Conservation (phyloP, 2,888 invertebrate species). For the Eupithecia inturbata region DNA sequence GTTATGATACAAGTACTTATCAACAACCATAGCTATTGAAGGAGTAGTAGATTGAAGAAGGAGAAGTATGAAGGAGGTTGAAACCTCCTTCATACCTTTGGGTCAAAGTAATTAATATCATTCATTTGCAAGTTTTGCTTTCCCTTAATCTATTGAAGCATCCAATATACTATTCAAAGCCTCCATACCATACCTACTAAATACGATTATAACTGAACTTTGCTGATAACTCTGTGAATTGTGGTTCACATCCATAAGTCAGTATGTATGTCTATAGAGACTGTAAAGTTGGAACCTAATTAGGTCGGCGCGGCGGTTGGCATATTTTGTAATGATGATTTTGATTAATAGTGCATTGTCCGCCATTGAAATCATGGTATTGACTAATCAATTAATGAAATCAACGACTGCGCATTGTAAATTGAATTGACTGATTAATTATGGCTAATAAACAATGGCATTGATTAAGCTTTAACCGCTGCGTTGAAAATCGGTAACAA, state of each 20-base stretch:
- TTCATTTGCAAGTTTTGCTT: neutral
- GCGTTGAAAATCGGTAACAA: slow-evolving; percentile 27
- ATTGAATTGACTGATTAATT: slow-evolving; percentile 42
- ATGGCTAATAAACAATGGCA: slow-evolving; percentile 41
- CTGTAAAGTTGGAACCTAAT: neutral
- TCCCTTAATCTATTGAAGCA: neutral
- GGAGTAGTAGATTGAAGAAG: too few relatives aligned
- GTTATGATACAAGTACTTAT: neutral
- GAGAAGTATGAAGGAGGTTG: too few relatives aligned
- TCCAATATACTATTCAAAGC: neutral
- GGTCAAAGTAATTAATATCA: neutral
- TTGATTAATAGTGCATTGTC: slow-evolving; percentile 18
- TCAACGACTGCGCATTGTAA: slow-evolving; percentile 35
- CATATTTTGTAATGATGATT: slow-evolving; percentile 1
- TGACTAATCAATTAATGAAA: slow-evolving; percentile 31
- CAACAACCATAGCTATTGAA: neutral
- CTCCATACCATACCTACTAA: neutral
- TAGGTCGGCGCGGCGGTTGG: neutral
- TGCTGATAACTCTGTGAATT: neutral
- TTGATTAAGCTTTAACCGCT: slow-evolving; percentile 32
- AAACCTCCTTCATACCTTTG: neutral
- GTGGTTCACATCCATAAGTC: neutral
- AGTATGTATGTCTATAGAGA: neutral
- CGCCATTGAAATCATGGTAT: slow-evolving; percentile 25
- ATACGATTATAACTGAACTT: neutral